These are phyloP conservation scores for Ciconia nigra DNA, from an alignment of 2,797 vertebrate species.

Conservation along the genomic window DNA sequence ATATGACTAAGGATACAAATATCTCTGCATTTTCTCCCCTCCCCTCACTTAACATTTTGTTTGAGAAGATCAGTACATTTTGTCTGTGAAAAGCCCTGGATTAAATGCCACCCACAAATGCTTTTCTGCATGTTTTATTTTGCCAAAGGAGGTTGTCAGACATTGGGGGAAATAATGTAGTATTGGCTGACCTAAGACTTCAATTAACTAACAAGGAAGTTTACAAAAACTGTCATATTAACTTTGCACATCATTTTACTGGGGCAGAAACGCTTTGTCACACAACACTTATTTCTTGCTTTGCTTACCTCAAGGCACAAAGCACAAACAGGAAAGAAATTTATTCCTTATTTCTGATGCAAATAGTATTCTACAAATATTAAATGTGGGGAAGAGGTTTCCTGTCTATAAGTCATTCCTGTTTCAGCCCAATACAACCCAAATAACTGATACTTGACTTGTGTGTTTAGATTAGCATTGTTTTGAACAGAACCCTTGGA, in stretches of 20 bases:
- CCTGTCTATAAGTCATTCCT: neutral
- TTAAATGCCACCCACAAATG: slow-evolving; percentile 62
- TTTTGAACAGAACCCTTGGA: neutral
- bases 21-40: neutral
- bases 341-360: neutral
- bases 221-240: slow-evolving; percentile 26
- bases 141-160: slow-evolving; percentile 48
- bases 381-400: neutral
- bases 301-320: neutral
- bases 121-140: slow-evolving; percentile 41
- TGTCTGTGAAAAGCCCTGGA: slow-evolving; percentile 49
- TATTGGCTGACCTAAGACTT: slow-evolving; percentile 46
- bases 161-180: slow-evolving; percentile 27
- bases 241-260: slow-evolving; percentile 29
- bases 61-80: slow-evolving; percentile 17
- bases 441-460: neutral
- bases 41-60: neutral
- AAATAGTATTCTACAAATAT: neutral
- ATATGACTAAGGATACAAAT: slow-evolving; percentile 25
- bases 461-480: neutral
- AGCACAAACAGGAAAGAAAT: neutral
- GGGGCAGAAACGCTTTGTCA: neutral
- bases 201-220: slow-evolving; percentile 57
- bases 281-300: neutral
- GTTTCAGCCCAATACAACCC: neutral